These are phyloP conservation scores for Hippocampus zosterae DNA, from an alignment of 2,113 vertebrate species.

Conservation along the genomic window DNA sequence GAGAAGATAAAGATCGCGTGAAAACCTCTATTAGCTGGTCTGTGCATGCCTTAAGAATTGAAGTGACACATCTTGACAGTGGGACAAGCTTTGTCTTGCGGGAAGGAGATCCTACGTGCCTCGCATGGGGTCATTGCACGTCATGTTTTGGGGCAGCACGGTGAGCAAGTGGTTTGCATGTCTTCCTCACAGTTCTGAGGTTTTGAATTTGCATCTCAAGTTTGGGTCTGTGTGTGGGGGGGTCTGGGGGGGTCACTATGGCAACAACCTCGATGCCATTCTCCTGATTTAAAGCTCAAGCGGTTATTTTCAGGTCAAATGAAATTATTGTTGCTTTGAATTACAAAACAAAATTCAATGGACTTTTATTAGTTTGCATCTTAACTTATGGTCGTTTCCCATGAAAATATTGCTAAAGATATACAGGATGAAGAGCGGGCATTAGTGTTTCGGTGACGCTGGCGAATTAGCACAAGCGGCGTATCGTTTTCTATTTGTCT, in stretches of 20 bases:
- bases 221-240: neutral
- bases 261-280: neutral
- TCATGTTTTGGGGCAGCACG: neutral
- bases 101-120: neutral
- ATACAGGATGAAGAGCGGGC: neutral
- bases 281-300: neutral
- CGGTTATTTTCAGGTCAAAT: slow-evolving; percentile 5
- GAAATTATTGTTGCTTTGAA: neutral
- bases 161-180: neutral
- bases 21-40: too few relatives aligned
- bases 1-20: too few relatives aligned
- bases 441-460: slow-evolving; percentile 55
- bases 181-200: neutral
- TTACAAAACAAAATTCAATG: slow-evolving; percentile 10
- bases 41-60: too few relatives aligned
- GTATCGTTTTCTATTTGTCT: slow-evolving; percentile 63
- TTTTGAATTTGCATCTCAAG: neutral
- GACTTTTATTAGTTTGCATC: slow-evolving; percentile 38
- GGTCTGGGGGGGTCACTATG: neutral
- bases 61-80: too few relatives aligned
- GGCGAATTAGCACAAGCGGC: slow-evolving; percentile 42
- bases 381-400: slow-evolving; percentile 39
- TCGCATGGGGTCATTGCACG: neutral
- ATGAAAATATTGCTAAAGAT: slow-evolving; percentile 26
- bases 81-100: too few relatives aligned